Evolutionary conservation across 2,113 vertebrate genomes (phyloP).

Genomic region (Galemys pyrenaicus): DNA sequence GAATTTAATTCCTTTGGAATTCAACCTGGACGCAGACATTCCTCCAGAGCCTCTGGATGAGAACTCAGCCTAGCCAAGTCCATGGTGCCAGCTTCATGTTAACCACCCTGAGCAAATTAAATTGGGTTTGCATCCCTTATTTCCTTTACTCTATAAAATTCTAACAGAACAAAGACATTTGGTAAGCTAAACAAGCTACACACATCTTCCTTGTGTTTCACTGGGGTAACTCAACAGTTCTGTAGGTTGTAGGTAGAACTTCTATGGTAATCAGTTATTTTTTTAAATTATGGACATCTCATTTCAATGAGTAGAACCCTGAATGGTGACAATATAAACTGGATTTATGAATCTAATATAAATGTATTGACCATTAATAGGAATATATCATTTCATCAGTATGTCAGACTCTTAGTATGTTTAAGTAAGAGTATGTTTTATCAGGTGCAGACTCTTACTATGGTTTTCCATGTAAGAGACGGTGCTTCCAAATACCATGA

Average conservation of each 20-base stretch:
- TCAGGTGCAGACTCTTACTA: neutral
- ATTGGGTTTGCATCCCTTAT: neutral
- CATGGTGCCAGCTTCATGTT: neutral
- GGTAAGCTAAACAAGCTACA: neutral
- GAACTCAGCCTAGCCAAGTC: accelerated
- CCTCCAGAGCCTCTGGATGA: neutral
- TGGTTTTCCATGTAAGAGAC: neutral
- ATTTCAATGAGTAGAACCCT: neutral
- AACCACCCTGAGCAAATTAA: neutral
- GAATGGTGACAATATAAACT: neutral
- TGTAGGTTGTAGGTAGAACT: neutral
- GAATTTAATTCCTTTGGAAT: neutral
- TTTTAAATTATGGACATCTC: neutral
- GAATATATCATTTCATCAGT: neutral
- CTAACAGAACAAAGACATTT: neutral
- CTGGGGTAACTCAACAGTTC: neutral
- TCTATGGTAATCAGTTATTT: neutral
- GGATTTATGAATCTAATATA: neutral
- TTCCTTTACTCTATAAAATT: neutral
- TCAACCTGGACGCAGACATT: neutral
- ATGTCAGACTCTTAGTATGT: no score
- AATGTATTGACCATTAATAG: neutral
- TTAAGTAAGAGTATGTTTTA: no score
- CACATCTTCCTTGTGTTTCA: neutral
- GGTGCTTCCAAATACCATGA: neutral